Evolutionary conservation across 2,113 vertebrate species (phyloP).

Genomic region (Strigops habroptila): DNA sequence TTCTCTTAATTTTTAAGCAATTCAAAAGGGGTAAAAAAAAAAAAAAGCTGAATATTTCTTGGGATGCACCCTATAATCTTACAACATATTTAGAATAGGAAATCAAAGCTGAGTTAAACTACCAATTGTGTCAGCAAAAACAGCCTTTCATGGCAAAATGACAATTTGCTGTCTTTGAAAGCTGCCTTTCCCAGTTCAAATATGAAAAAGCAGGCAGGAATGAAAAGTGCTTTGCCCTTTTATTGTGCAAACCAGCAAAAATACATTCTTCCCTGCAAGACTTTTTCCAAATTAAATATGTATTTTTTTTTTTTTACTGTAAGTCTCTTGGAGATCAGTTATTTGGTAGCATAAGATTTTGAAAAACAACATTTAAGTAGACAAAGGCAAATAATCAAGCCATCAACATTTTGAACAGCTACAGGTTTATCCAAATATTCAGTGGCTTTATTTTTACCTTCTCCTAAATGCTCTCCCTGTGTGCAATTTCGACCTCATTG

Average conservation of each 20-base stretch:
- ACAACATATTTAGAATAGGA: constrained; percentile 65
- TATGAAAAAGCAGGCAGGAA: constrained; percentile 15
- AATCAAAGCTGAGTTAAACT: constrained; percentile 48
- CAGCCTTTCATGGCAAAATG: constrained; percentile 59
- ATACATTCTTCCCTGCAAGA: constrained; percentile 3
- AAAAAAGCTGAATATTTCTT: constrained; percentile 50
- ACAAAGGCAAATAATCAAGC: constrained; percentile 27
- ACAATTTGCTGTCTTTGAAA: constrained; percentile 65
- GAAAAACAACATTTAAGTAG: background rate
- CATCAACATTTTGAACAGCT: background rate
- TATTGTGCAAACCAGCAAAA: constrained; percentile 58
- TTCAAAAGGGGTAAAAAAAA: constrained; percentile 12
- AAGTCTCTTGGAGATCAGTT: constrained; percentile 6
- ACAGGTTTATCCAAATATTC: constrained; percentile 10
- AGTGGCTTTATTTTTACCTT: background rate
- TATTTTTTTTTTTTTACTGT: constrained; percentile 4
- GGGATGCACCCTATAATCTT: constrained; percentile 63
- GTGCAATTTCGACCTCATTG: background rate
- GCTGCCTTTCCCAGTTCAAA: constrained; percentile 19
- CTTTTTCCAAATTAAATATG: constrained; percentile 18
- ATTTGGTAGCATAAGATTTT: background rate
- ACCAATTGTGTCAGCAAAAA: constrained; percentile 62
- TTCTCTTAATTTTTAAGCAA: constrained; percentile 54
- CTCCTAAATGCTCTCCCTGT: background rate
- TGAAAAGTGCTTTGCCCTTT: constrained; percentile 56